Evolutionary conservation across 2,113 vertebrate species (phyloP), one percentile per base, ranked within the genome.

Genomic region (Nansenia antarctica): DNA sequence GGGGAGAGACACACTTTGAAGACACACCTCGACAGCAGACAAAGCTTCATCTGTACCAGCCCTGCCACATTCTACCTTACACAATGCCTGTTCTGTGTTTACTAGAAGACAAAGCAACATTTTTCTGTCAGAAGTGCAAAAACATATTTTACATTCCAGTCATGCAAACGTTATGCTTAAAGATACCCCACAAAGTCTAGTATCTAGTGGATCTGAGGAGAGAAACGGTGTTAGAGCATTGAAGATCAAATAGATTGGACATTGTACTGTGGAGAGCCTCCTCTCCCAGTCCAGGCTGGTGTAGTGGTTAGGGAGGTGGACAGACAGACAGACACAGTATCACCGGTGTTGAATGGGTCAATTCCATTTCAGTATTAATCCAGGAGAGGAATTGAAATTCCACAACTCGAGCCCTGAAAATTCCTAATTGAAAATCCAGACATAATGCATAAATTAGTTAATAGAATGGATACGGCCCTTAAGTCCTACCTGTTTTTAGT

Each of bases 1-100:
- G 47, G 30, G n/a, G 52, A 5, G 14, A n/a, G 22, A 18, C 5
- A 54, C 34, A 54, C 60, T 39, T 63, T 71, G 31, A 70, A 57
- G 45, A 65, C 24, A 53, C 35, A 18, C 57, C 15, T 32, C 20
- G 32, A 8, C 29, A 37, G 6, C 35, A 60, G 35, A 14, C 22
- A 58, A 31, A 47, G n/a, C 39, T 15, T 24, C 4, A 4, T 15
- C 47, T 18, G 5, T 5, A 11, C n/a, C 45, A 20, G 15, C n/a
- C 20, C 45, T n/a, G 8, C 45, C 20, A 14, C 1, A 2, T 20
- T 49, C 2, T 22, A 49, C n/a, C 45, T 2, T n/a, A n/a, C 45
- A 49, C n/a, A 49, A 20, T 20, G 45, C n/a, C 20, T 45, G 7
- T n/a, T 49, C 45, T 20, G 45, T 49, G 45, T 49, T 49, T 49